Evolutionary conservation across 2,888 invertebrate genomes (phyloP), one percentile per base, ranked within the genome.

Genomic region (Troilus luridus): DNA sequence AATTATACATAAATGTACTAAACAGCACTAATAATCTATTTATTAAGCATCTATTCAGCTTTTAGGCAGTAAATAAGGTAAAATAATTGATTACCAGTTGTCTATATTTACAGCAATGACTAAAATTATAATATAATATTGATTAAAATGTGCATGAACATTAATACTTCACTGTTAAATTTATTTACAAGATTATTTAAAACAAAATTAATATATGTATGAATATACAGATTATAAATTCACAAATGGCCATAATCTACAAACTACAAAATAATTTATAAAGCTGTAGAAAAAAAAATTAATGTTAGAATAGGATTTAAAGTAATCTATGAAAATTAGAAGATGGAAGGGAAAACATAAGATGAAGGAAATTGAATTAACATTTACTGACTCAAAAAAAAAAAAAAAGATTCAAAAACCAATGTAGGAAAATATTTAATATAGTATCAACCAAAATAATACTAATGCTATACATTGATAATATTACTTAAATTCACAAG

Each of bases 121-220:
- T 85, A 85, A 6, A 85, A 85, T 12, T 56, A 21, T 7, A 58
- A 56, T 56, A 12, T 41, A 85, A 85, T 85, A 85, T 11, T 85
- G 56, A 85, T 85, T 56, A 54, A 77, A 77, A 85, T n/a, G 14
- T 56, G 85, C 12, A n/a, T 85, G 85, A 85, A 56, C 12, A 85
- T 85, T 85, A 85, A 56, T 58, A 56, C 72, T 77, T 77, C 56
- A 85, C 21, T 56, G 85, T 85, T 85, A 85, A 85, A 85, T 56
- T 14, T 85, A 85, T 85, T 21, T 85, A 85, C 85, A 85, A 54
- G 56, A 85, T 58, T 56, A 85, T 56, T n/a, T n/a, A 85, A 67
- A 67, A 85, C 56, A 85, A 56, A 85, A 85, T 56, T 56, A 5
- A 9, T 56, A 11, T 56, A 21, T 54, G 85, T 0, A 85, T 85